Percentiles rank a stretch among this genome's conserved stretches.
Evolutionary conservation across 1,140 invertebrate genomes (phyloP).

Genomic region (Aporrectodea caliginosa): DNA sequence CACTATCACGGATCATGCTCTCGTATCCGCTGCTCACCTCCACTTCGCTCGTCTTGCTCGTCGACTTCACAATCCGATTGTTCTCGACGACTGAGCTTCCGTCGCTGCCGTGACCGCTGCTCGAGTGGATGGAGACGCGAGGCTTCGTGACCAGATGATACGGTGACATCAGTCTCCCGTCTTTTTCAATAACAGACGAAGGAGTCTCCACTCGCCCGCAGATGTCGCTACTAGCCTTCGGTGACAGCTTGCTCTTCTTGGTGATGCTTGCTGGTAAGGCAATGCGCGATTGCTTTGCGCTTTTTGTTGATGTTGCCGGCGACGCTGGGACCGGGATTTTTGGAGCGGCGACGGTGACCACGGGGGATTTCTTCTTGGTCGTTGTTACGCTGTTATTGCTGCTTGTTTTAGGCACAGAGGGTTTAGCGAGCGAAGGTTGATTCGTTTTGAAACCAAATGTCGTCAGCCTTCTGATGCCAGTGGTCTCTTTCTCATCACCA

Average conservation of each 20-base stretch:
- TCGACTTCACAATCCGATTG: slow-evolving; percentile 42
- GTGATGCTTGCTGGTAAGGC: neutral
- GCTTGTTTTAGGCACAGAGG: neutral
- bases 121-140: slow-evolving; percentile 48
- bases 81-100: slow-evolving; percentile 49
- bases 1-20: slow-evolving; percentile 73
- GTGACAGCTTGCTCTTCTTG: neutral
- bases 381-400: neutral
- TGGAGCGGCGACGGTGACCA: neutral
- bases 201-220: too few relatives aligned
- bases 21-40: slow-evolving; percentile 80
- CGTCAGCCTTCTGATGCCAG: neutral
- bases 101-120: slow-evolving; percentile 56
- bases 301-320: neutral
- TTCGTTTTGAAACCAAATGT: neutral
- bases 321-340: neutral
- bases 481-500: neutral
- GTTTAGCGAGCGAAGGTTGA: neutral
- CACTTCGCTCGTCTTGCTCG: slow-evolving; percentile 42
- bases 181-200: slow-evolving; percentile 26
- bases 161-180: slow-evolving; percentile 49
- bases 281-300: neutral
- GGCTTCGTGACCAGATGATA: slow-evolving; percentile 53
- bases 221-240: neutral
- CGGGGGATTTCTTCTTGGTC: neutral